Percentiles rank a stretch among this genome's conserved stretches.
Conservation (phyloP, 1,140 invertebrate genomes). For the Phymorhynchus buccinoides region DNA sequence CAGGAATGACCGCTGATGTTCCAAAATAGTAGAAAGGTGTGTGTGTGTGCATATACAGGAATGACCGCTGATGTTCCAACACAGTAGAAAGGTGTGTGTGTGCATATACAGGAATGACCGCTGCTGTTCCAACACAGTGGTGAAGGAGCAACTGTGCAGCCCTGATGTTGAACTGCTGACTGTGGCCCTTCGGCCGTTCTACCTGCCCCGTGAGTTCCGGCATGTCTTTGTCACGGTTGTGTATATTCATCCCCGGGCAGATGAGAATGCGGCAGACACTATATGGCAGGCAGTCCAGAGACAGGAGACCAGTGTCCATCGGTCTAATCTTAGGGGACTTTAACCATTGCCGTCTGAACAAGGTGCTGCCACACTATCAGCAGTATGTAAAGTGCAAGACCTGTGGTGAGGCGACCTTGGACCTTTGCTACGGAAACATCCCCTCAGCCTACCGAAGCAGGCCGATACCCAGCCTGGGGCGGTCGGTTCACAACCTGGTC, state of each 20-base stretch:
- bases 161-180: neutral
- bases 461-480: neutral
- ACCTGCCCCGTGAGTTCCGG: neutral
- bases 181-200: too few species aligned
- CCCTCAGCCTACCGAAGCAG: neutral
- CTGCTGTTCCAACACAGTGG: too few species aligned
- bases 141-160: neutral
- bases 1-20: too few species aligned
- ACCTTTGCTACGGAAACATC: neutral
- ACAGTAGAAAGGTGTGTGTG: too few species aligned
- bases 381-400: conserved; percentile 13
- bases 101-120: too few species aligned
- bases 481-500: neutral
- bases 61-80: too few species aligned
- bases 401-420: neutral
- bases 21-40: too few species aligned
- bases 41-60: too few species aligned
- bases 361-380: neutral
- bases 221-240: neutral
- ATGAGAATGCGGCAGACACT: neutral
- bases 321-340: neutral
- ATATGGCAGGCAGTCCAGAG: neutral
- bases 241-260: neutral
- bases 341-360: conserved; percentile 11
- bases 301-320: neutral